Evolutionary conservation across 2,888 invertebrate genomes (phyloP).

Genomic region (Lasioglossum zephyrum): DNA sequence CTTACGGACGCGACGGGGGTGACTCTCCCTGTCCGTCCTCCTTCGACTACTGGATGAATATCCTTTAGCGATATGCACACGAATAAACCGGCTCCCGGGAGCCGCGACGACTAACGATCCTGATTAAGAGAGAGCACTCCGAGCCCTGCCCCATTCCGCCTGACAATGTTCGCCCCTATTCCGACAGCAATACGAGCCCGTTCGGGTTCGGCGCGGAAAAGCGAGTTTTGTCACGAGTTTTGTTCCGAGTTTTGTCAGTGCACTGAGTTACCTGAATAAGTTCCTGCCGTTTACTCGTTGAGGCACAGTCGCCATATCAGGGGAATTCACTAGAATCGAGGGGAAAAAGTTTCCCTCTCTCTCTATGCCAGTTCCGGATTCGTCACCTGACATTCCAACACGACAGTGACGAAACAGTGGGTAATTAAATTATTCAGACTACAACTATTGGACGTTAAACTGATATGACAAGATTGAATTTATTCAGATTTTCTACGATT

Average conservation of each 20-base stretch:
- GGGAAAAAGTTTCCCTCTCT: no score
- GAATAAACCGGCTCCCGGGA: constrained; percentile 62
- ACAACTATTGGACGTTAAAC: no score
- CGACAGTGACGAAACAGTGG: no score
- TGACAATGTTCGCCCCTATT: constrained; percentile 9
- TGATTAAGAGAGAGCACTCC: constrained; percentile 56
- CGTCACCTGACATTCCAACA: no score
- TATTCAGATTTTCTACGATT: no score
- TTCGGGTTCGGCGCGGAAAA: not conserved
- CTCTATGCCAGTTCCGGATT: no score
- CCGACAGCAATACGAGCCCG: not conserved
- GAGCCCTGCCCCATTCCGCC: constrained; percentile 18
- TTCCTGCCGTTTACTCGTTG: not conserved
- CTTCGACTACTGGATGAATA: constrained; percentile 40
- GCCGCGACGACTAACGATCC: constrained; percentile 60
- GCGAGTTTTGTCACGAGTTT: constrained; percentile 2
- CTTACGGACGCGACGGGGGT: constrained; percentile 43
- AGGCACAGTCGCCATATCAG: no score
- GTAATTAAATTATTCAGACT: no score
- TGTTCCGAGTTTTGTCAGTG: not conserved
- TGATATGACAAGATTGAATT: no score
- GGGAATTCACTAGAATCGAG: no score
- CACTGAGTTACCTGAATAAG: not conserved
- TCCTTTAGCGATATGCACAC: constrained; percentile 46
- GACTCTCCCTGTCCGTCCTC: constrained; percentile 9